Evolutionary conservation across 2,797 vertebrate species (phyloP).

Genomic region (Syndactyla subalaris): DNA sequence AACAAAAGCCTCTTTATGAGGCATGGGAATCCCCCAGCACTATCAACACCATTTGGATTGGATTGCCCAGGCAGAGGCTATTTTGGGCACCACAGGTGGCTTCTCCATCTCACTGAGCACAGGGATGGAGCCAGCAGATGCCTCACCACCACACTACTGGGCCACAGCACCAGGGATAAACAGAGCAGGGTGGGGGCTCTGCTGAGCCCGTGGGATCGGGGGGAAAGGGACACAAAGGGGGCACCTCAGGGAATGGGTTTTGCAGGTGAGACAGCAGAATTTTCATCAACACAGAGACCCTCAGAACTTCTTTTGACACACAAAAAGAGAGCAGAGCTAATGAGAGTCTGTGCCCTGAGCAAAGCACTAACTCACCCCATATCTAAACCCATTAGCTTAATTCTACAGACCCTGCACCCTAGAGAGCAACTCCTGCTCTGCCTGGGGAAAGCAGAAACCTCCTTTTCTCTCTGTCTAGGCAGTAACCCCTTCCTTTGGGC

Average conservation of each 20-base stretch:
- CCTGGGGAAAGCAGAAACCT: background rate
- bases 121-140: conserved; percentile 6
- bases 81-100: conserved; percentile 62
- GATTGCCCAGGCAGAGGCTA: conserved; percentile 26
- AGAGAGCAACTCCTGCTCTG: background rate
- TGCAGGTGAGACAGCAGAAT: background rate
- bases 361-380: background rate
- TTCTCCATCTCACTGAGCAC: conserved; percentile 1
- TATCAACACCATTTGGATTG: background rate
- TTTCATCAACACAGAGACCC: background rate
- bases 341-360: background rate
- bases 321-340: background rate
- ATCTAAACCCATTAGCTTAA: background rate
- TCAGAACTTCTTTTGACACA: background rate
- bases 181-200: background rate
- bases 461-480: background rate
- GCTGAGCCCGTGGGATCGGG: background rate
- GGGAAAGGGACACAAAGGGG: background rate
- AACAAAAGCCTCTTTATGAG: conserved; percentile 67
- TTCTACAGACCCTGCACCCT: background rate
- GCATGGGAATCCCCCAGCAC: conserved; percentile 24
- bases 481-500: background rate
- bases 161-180: background rate
- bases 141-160: background rate
- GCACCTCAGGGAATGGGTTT: background rate